phyloP scores from a whole-genome alignment of 2,888 invertebrate genomes.

The Galerucella calmariensis region DNA sequence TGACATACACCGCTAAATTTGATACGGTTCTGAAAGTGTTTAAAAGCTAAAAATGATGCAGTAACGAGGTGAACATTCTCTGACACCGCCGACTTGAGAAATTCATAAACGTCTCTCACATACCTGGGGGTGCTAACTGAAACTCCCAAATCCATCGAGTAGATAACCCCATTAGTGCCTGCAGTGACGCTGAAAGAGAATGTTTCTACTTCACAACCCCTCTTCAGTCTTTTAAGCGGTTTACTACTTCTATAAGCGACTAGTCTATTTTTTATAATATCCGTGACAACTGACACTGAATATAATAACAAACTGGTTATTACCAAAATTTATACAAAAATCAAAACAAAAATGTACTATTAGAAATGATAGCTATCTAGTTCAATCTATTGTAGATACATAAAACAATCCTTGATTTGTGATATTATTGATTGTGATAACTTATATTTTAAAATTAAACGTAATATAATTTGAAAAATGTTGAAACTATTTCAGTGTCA shows the following conservation, averaged over 20 bases:
- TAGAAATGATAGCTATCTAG: too few species aligned
- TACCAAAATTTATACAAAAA: too few species aligned
- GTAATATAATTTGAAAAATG: not conserved
- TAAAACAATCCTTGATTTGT: too few species aligned
- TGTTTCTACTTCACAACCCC: constrained; percentile 66
- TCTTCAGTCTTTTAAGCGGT: constrained; percentile 61
- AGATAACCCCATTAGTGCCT: constrained; percentile 62
- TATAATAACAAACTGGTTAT: not conserved
- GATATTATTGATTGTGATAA: too few species aligned
- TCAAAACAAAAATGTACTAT: too few species aligned
- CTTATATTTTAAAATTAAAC: not conserved
- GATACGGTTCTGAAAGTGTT: not conserved
- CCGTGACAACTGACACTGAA: constrained; percentile 24
- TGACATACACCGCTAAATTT: too few species aligned
- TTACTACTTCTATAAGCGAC: constrained; percentile 60
- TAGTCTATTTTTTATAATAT: constrained; percentile 30
- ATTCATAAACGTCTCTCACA: constrained; percentile 55
- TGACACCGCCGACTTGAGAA: constrained; percentile 14
- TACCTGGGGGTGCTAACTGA: constrained; percentile 69
- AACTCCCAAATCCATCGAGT: constrained; percentile 67
- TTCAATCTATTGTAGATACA: too few species aligned
- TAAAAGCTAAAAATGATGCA: not conserved
- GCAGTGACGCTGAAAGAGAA: constrained; percentile 68
- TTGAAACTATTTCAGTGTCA: not conserved
- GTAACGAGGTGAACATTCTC: not conserved